Percentiles rank a stretch among this genome's conserved stretches.
These are phyloP conservation scores for Cataglyphis livida DNA, from an alignment of 2,888 invertebrate genomes.

Conservation along the genomic window DNA sequence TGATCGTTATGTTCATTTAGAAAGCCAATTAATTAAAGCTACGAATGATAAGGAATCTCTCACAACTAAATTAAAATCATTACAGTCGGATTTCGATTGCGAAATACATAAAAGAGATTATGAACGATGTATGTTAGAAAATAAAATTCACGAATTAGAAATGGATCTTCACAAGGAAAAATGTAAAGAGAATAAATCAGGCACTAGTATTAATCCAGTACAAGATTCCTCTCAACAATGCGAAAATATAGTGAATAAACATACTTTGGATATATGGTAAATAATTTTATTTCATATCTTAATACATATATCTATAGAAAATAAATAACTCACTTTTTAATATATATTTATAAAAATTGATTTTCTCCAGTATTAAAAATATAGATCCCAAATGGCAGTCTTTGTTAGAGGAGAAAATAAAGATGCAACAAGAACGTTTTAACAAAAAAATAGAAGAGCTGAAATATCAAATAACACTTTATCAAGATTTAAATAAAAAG, in stretches of 20 bases:
- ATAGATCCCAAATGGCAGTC: constrained; percentile 64
- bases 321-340: constrained; percentile 38
- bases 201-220: constrained; percentile 76
- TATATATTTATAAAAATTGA: constrained; percentile 3
- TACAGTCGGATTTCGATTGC: constrained; percentile 87
- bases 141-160: constrained; percentile 84
- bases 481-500: constrained; percentile 88
- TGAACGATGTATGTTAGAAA: constrained; percentile 86
- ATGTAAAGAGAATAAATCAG: constrained; percentile 77
- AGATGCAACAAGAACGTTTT: constrained; percentile 77
- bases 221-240: constrained; percentile 48
- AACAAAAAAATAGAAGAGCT: constrained; percentile 87
- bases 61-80: constrained; percentile 87
- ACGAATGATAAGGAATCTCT: constrained; percentile 86
- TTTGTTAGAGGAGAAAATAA: constrained; percentile 63
- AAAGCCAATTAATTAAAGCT: constrained; percentile 77
- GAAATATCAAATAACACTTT: constrained; percentile 88
- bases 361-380: constrained; percentile 56
- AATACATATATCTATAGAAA: constrained; percentile 20
- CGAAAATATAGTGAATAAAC: constrained; percentile 75
- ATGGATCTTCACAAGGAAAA: constrained; percentile 83
- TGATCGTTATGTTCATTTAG: constrained; percentile 78
- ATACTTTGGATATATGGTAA: constrained; percentile 69
- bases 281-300: constrained; percentile 50
- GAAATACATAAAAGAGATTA: constrained; percentile 88